These are phyloP conservation scores for Odontamblyopus lacepedii DNA, from an alignment of 2,797 vertebrate species.

Conservation along the genomic window DNA sequence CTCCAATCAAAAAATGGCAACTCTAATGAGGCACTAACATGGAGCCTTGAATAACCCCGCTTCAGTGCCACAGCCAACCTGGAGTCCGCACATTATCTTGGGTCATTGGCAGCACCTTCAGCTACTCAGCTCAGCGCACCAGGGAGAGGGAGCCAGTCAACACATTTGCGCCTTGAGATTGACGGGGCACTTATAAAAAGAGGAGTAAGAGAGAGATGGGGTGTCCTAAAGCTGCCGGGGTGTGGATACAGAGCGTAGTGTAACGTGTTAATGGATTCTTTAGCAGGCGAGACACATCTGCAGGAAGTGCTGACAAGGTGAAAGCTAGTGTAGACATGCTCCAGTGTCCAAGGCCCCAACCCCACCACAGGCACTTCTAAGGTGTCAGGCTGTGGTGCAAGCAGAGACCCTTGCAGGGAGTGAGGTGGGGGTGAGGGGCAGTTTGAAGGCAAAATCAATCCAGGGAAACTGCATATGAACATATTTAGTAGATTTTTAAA, in stretches of 20 bases:
- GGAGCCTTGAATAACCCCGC: slow-evolving; percentile 44
- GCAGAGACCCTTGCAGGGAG: slow-evolving; percentile 13
- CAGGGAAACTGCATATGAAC: not conserved
- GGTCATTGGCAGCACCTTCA: slow-evolving; percentile 62
- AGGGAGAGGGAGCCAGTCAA: slow-evolving; percentile 53
- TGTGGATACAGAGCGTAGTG: slow-evolving; percentile 40
- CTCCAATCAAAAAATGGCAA: slow-evolving; percentile 63
- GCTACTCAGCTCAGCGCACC: slow-evolving; percentile 51
- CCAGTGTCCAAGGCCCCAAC: slow-evolving; percentile 15
- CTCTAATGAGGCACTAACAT: slow-evolving; percentile 65
- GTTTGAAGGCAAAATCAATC: not conserved
- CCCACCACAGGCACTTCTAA: slow-evolving; percentile 15
- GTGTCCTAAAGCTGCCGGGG: slow-evolving; percentile 45
- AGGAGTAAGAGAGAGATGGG: not conserved
- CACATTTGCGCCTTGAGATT: slow-evolving; percentile 44
- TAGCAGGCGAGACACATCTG: slow-evolving; percentile 55
- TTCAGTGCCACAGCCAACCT: slow-evolving; percentile 33
- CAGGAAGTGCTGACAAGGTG: slow-evolving; percentile 57
- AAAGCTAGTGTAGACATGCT: slow-evolving; percentile 32
- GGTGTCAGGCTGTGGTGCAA: slow-evolving; percentile 16
- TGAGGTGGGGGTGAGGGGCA: not conserved
- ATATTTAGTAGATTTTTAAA: not conserved
- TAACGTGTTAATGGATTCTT: slow-evolving; percentile 67
- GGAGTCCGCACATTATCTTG: slow-evolving; percentile 50
- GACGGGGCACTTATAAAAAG: slow-evolving; percentile 38